Evolutionary conservation across 2,797 vertebrate genomes (phyloP).

Genomic region (Acipenser ruthenus): DNA sequence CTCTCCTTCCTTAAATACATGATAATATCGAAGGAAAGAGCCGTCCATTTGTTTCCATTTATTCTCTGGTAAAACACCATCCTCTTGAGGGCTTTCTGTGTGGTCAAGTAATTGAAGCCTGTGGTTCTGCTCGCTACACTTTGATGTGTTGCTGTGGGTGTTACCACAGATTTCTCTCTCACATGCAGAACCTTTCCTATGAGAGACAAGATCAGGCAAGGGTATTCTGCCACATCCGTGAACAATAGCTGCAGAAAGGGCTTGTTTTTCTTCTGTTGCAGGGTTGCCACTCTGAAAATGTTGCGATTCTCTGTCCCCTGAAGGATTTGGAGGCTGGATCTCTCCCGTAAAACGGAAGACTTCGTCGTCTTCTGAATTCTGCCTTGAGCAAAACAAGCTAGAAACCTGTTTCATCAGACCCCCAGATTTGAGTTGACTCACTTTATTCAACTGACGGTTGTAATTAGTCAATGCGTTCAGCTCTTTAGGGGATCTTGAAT

Average conservation of each 20-base stretch:
- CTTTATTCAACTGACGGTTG: slow-evolving; percentile 23
- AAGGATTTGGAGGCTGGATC: slow-evolving; percentile 26
- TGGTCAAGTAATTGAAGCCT: slow-evolving; percentile 29
- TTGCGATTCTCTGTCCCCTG: slow-evolving; percentile 24
- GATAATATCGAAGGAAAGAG: slow-evolving; percentile 57
- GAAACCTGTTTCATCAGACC: slow-evolving; percentile 53
- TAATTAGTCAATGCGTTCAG: slow-evolving; percentile 45
- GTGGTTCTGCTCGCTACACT: slow-evolving; percentile 17
- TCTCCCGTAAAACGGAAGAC: slow-evolving; percentile 51
- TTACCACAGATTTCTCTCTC: background rate
- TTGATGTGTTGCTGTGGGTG: slow-evolving; percentile 8
- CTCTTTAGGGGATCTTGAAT: slow-evolving; percentile 50
- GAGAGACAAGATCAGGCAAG: slow-evolving; percentile 65
- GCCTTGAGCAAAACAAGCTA: slow-evolving; percentile 53
- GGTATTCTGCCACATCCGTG: slow-evolving; percentile 45
- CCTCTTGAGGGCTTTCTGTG: slow-evolving; percentile 34
- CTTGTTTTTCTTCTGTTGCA: slow-evolving; percentile 22
- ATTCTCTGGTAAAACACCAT: slow-evolving; percentile 9
- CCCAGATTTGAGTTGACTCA: slow-evolving; percentile 28
- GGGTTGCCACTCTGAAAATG: slow-evolving; percentile 6
- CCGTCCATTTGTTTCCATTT: slow-evolving; percentile 19
- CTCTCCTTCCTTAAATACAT: slow-evolving; percentile 62
- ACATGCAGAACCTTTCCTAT: slow-evolving; percentile 33
- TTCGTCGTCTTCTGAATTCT: slow-evolving; percentile 55
- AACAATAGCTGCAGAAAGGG: slow-evolving; percentile 40